phyloP scores from a whole-genome alignment of 2,113 vertebrate genomes.

The Plecotus auritus region DNA sequence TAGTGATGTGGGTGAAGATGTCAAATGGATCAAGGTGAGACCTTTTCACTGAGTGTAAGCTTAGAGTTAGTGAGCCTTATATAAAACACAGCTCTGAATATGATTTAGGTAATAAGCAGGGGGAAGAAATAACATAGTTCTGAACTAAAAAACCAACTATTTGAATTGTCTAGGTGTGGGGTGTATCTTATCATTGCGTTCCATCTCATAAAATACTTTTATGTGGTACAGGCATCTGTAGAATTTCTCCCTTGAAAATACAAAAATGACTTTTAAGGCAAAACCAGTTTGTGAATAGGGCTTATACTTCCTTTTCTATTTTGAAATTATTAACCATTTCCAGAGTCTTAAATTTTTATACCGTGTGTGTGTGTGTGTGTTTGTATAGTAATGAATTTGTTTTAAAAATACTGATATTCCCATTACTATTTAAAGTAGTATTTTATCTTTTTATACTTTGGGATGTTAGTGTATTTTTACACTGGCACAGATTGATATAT shows the following conservation, averaged over 20 bases:
- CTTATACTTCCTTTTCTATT: not conserved
- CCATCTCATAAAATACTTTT: not conserved
- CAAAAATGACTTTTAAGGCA: slow-evolving; percentile 1
- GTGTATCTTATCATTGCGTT: not conserved
- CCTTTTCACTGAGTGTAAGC: not conserved
- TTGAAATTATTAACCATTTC: not conserved
- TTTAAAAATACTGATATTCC: not conserved
- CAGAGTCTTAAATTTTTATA: not conserved
- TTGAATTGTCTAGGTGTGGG: not conserved
- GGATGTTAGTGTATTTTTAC: not conserved
- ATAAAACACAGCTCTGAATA: not conserved
- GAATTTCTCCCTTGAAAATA: slow-evolving; percentile 1
- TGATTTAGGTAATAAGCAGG: not conserved
- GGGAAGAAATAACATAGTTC: not conserved
- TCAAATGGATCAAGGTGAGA: not conserved
- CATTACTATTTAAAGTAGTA: not conserved
- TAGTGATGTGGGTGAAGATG: not conserved
- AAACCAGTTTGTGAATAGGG: not conserved
- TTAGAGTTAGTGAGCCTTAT: not conserved
- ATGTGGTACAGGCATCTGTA: not conserved
- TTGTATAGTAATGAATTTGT: not conserved
- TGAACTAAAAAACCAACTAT: not conserved
- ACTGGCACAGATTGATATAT: not conserved
- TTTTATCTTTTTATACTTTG: not conserved
- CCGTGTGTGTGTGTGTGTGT: not conserved